Evolutionary conservation across 2,888 invertebrate genomes (phyloP).

Genomic region (Acanthosepion lycidas): DNA sequence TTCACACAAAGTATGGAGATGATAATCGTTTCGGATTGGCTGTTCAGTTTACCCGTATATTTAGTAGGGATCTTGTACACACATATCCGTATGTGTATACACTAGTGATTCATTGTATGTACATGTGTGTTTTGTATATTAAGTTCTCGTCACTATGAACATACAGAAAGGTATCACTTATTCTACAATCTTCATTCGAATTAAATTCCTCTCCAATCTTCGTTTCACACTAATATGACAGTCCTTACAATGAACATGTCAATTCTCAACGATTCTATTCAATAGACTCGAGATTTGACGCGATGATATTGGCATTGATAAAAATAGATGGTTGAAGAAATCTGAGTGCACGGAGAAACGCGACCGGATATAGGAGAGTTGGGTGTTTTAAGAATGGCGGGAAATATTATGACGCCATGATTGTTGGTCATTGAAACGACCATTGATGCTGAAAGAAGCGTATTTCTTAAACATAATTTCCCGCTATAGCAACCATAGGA

Average conservation of each 20-base stretch:
- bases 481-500: background rate
- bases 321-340: background rate
- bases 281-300: background rate
- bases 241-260: background rate
- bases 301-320: background rate
- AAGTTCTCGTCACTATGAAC: too few relatives aligned
- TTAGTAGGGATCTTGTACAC: background rate
- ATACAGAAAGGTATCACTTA: background rate
- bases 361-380: too few relatives aligned
- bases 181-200: background rate
- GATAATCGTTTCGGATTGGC: too few relatives aligned
- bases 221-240: background rate
- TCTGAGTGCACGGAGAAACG: too few relatives aligned
- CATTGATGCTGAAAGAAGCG: background rate
- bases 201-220: background rate
- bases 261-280: background rate
- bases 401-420: constrained; percentile 1
- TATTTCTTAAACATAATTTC: background rate
- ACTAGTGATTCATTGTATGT: background rate
- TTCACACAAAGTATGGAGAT: too few relatives aligned
- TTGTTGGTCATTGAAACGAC: background rate
- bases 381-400: background rate
- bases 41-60: too few relatives aligned
- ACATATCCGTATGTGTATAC: background rate
- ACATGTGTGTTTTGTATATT: too few relatives aligned